phyloP scores from a whole-genome alignment of 2,888 invertebrate species.

The Eupeodes latifasciatus region DNA sequence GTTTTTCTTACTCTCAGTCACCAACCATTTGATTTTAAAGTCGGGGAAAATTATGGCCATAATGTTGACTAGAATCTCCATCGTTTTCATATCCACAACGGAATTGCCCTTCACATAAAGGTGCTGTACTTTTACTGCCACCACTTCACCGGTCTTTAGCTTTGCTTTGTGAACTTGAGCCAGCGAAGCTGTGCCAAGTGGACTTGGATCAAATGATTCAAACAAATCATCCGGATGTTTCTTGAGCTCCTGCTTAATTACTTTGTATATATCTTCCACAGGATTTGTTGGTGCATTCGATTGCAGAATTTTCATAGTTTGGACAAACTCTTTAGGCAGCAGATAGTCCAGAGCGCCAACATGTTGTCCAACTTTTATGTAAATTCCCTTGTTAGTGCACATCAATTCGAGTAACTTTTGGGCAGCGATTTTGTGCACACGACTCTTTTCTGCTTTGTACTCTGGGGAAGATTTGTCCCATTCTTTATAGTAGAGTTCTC shows the following conservation, averaged over 20 bases:
- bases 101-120: conserved; percentile 94
- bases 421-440: conserved; percentile 94
- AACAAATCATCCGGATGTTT: conserved; percentile 93
- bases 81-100: conserved; percentile 96
- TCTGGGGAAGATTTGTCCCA: conserved; percentile 88
- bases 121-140: conserved; percentile 99
- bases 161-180: conserved; percentile 96
- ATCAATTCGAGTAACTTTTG: conserved; percentile 93
- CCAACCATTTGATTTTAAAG: conserved; percentile 98
- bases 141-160: conserved; percentile 90
- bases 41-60: conserved; percentile 96
- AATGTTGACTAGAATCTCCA: conserved; percentile 94
- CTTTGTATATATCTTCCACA: conserved; percentile 92
- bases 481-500: conserved; percentile 88
- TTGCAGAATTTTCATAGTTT: conserved; percentile 95
- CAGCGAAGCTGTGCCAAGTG: conserved; percentile 97
- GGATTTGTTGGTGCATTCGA: conserved; percentile 95
- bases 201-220: conserved; percentile 91
- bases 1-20: conserved; percentile 97
- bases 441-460: conserved; percentile 88
- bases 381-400: conserved; percentile 96
- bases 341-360: conserved; percentile 97
- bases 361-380: conserved; percentile 98
- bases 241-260: conserved; percentile 94
- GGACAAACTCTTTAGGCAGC: conserved; percentile 96